Conservation (phyloP, 2,113 vertebrate genomes). For the Edolisoma coerulescens region DNA sequence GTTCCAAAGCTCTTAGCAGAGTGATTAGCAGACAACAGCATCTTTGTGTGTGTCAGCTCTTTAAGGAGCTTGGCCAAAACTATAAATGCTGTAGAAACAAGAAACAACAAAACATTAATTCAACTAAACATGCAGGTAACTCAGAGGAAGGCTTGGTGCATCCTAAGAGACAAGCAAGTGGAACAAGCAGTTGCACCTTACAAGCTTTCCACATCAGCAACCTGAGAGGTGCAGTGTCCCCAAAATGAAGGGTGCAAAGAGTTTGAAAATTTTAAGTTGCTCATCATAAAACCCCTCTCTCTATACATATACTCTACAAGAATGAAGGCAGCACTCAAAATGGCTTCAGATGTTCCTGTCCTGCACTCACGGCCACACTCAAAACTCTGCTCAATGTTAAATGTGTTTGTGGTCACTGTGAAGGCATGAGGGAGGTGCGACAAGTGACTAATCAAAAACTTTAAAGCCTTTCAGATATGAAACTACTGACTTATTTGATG, state of each 20-base stretch:
- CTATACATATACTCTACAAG: background rate
- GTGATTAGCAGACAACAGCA: background rate
- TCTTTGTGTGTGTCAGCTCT: background rate
- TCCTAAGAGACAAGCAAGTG: background rate
- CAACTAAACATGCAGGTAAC: background rate
- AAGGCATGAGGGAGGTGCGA: background rate
- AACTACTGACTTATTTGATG: background rate
- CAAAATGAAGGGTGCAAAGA: background rate
- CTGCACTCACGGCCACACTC: background rate
- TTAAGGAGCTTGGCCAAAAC: background rate
- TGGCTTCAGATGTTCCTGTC: background rate
- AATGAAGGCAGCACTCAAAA: background rate
- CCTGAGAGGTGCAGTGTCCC: background rate
- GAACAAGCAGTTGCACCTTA: background rate
- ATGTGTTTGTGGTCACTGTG: background rate
- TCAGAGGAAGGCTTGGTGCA: background rate
- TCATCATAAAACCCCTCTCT: background rate
- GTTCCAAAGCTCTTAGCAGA: background rate
- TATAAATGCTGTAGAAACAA: background rate
- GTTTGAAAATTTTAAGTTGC: background rate
- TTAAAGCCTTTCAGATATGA: background rate
- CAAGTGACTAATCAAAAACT: background rate
- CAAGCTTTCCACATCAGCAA: background rate
- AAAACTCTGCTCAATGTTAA: background rate
- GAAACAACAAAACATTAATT: background rate